Evolutionary conservation across 2,113 vertebrate species (phyloP), one percentile per base, ranked within the genome.

Genomic region (Poeciliopsis retropinna): DNA sequence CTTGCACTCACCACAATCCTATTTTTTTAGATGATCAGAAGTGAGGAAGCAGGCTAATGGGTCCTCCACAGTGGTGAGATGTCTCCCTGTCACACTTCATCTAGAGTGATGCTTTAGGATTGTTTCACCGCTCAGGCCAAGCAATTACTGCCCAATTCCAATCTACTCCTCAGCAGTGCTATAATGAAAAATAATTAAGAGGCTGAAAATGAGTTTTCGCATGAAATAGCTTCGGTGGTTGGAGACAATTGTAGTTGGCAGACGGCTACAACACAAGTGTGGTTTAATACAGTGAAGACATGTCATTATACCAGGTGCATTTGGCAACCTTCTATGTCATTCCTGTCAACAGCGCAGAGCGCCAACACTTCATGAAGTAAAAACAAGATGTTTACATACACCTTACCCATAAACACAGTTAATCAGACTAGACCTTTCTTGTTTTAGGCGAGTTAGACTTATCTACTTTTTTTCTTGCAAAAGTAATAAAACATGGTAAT

Each of bases 141-240:
- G 95, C 96, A 97, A 98, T 98, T 98, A 98, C 96, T 95, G 95
- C 95, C 97, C 97, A 95, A 96, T 97, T 98, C 95, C 97, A 98
- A 97, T 97, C 96, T 96, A 97, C 94, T 97, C 94, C 95, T 95
- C 95, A 95, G 94, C 94, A 93, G 95, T 95, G 95, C 95, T 95
- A 94, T 98, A 98, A 98, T 98, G 96, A 96, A 98, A 99, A 97
- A 98, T 98, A 98, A 98, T 99, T 98, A 98, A 96, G 96, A 96
- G 95, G 90, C 94, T 94, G 96, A 98, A 98, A 98, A 98, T 98
- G 95, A 97, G 96, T 98, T 98, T 98, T 98, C 95, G 96, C 96
- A 96, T 96, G 95, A 96, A 97, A 97, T 96, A 95, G 96, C 96
- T 97, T 97, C 94, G 91, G 94, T 94, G 94, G 94, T 96, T 96